Evolutionary conservation across 1,140 invertebrate genomes (phyloP).

Genomic region (Periplaneta americana): DNA sequence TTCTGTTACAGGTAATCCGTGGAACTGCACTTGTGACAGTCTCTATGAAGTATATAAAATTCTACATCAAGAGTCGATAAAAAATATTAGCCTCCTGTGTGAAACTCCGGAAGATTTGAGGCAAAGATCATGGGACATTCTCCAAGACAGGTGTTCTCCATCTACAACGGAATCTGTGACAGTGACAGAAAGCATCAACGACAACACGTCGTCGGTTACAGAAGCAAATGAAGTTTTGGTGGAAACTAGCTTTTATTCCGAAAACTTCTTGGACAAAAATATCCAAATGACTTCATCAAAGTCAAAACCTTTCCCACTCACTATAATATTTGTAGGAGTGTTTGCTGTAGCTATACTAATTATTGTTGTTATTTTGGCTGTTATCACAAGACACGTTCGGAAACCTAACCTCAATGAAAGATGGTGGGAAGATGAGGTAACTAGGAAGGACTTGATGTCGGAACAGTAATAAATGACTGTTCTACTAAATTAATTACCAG

Average conservation of each 20-base stretch:
- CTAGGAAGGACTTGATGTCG: background rate
- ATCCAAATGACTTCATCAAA: no score
- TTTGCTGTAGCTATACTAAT: background rate
- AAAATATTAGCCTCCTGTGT: background rate
- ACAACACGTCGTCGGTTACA: background rate
- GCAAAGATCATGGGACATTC: background rate
- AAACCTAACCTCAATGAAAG: background rate
- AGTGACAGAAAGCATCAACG: background rate
- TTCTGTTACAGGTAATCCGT: background rate
- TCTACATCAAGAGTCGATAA: background rate
- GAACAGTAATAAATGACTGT: no score
- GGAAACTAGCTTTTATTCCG: no score
- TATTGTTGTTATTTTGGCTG: background rate
- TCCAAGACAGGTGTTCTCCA: background rate
- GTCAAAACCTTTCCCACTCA: no score
- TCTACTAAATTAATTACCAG: no score
- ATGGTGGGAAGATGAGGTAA: background rate
- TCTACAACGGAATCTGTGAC: background rate
- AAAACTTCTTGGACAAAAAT: no score
- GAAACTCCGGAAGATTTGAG: background rate
- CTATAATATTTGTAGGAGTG: background rate
- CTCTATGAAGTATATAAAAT: background rate
- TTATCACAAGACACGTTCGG: background rate
- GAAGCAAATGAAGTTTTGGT: no score
- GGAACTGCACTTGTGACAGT: background rate